A percentile compares a stretch with the other conserved stretches of the same genome.
These are phyloP conservation scores for Xiphophorus hellerii DNA, from an alignment of 2,113 vertebrate species.

Conservation along the genomic window DNA sequence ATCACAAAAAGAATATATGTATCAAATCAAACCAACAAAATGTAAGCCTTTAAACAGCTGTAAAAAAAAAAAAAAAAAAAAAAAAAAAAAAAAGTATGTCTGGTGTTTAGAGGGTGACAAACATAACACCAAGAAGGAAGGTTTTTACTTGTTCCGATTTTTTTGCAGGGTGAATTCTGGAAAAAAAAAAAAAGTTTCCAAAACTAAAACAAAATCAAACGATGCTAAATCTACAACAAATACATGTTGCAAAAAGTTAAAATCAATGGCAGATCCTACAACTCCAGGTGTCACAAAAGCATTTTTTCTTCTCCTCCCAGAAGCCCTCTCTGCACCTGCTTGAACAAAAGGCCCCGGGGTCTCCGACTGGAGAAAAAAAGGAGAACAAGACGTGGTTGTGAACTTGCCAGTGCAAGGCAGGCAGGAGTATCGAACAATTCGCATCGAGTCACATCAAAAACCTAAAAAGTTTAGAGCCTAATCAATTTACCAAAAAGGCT, in stretches of 20 bases:
- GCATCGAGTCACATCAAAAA: conserved; percentile 62
- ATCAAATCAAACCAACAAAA: not conserved
- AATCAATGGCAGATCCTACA: conserved; percentile 25
- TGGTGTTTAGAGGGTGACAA: not conserved
- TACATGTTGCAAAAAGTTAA: conserved; percentile 41
- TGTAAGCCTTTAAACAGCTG: not conserved
- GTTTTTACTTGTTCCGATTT: not conserved
- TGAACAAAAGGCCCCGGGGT: conserved; percentile 59
- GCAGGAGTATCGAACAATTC: conserved; percentile 66
- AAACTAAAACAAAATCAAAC: conserved; percentile 20
- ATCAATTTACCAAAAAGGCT: conserved; percentile 79
- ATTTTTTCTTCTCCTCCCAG: conserved; percentile 28
- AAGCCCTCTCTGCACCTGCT: conserved; percentile 57
- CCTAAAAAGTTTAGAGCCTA: conserved; percentile 74
- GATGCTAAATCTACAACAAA: conserved; percentile 8
- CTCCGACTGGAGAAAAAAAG: conserved; percentile 45
- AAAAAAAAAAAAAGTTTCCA: conserved; percentile 13
- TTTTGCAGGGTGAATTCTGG: not conserved
- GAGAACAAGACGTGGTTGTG: conserved; percentile 53
- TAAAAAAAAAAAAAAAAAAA: not conserved
- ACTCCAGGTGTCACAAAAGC: conserved; percentile 46
- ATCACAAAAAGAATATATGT: not conserved
- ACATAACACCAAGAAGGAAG: conserved; percentile 11
- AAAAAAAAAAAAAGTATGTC: no score
- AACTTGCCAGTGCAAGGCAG: conserved; percentile 50